Conservation (phyloP, 2,888 invertebrate genomes). For the Operophtera brumata region DNA sequence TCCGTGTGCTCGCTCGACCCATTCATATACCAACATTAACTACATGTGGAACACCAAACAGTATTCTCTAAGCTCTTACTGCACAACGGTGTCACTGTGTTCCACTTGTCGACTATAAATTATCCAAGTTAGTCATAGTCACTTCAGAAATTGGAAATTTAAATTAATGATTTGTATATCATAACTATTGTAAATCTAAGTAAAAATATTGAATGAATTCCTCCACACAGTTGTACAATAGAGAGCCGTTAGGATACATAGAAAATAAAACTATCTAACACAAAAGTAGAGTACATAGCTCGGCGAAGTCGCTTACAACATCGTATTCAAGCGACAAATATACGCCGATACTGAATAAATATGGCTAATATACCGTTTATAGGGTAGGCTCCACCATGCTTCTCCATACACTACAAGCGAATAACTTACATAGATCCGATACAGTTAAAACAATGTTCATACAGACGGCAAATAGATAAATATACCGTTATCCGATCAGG, state of each 20-base stretch:
- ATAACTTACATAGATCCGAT: slow-evolving; percentile 70
- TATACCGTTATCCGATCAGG: slow-evolving; percentile 11
- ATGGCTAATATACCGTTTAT: slow-evolving; percentile 52
- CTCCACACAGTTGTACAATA: slow-evolving; percentile 53
- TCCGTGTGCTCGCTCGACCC: slow-evolving; percentile 64
- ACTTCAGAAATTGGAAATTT: no score
- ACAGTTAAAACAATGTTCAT: slow-evolving; percentile 53
- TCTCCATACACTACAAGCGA: slow-evolving; percentile 74
- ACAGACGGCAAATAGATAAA: slow-evolving; percentile 29
- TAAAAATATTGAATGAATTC: not conserved
- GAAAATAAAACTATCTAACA: slow-evolving; percentile 63
- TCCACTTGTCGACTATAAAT: no score
- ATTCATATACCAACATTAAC: slow-evolving; percentile 54
- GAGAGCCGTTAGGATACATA: slow-evolving; percentile 45
- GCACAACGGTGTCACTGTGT: slow-evolving; percentile 23
- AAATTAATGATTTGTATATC: not conserved
- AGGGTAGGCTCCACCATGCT: slow-evolving; percentile 66
- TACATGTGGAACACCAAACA: slow-evolving; percentile 61
- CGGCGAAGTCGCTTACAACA: slow-evolving; percentile 56
- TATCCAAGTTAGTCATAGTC: no score
- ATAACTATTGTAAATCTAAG: not conserved
- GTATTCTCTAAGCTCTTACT: slow-evolving; percentile 41
- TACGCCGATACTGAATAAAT: slow-evolving; percentile 57
- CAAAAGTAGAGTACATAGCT: slow-evolving; percentile 60
- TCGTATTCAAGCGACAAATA: slow-evolving; percentile 62